These are phyloP conservation scores for Cantharis nigra DNA, from an alignment of 2,888 invertebrate species.

Conservation along the genomic window DNA sequence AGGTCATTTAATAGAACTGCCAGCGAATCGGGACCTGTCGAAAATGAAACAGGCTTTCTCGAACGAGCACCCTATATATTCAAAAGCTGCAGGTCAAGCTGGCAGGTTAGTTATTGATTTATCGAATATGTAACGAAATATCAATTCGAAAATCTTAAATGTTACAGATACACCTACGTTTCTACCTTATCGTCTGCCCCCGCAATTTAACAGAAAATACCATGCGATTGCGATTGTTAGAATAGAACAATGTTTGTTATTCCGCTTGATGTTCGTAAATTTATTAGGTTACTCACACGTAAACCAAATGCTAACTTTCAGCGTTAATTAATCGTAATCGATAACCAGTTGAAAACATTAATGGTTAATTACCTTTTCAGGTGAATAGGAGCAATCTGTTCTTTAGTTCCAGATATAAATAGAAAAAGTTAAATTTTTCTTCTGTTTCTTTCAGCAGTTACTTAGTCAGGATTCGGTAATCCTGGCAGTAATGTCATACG, in stretches of 20 bases:
- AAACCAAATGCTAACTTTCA: background rate
- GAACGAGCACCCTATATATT: background rate
- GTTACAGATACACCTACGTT: background rate
- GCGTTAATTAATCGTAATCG: background rate
- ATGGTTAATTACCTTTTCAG: background rate
- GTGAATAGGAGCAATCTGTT: background rate
- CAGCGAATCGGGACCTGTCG: background rate
- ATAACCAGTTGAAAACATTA: background rate
- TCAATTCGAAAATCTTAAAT: background rate
- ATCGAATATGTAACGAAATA: background rate
- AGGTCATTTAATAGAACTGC: background rate
- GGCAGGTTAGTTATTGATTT: background rate
- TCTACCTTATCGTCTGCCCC: background rate
- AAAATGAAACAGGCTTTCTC: background rate
- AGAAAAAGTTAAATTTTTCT: too few relatives aligned
- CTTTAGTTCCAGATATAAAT: background rate
- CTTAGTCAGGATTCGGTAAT: too few relatives aligned
- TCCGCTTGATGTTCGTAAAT: background rate
- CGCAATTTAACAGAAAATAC: background rate
- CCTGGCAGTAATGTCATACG: too few relatives aligned
- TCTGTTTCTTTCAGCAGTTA: too few relatives aligned
- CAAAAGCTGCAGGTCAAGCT: background rate
- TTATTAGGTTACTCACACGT: background rate
- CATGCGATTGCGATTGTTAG: background rate
- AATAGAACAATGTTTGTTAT: background rate